Evolutionary conservation across 2,113 vertebrate species (phyloP), one percentile per base, ranked within the genome.

Genomic region (Hippocampus guttulatus): DNA sequence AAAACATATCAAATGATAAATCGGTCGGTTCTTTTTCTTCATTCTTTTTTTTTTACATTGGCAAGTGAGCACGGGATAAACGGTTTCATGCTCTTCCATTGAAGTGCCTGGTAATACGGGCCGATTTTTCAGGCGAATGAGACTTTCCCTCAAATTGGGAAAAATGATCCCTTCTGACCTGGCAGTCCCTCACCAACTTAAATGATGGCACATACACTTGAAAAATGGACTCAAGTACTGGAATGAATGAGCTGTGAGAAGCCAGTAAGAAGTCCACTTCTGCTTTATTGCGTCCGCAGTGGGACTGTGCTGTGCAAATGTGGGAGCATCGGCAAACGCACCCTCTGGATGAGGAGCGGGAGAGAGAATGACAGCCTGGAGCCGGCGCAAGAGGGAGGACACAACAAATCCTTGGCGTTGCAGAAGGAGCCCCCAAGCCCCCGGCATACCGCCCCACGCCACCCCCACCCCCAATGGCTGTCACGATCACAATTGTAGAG

Each of bases 301-400:
- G 95, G 95, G 95, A 96, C 0, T 93, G 95, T 54, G 93, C 90
- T 5, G 88, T 96, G 58, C 91, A 93, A 23, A 88, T 96, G 65
- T 96, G 95, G 95, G 94, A 95, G 77, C 94, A 96, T 83, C 86
- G 90, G 76, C 93, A 95, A 80, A 91, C 89, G 1, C 94, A 95
- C 69, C 94, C 92, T 55, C 90, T 94, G 60, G 91, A 92, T 16
- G 91, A 89, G 73, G 90, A 92, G 65, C 51, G 85, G 38, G 85
- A 85, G 61, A 73, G 71, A 55, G 81, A 72, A 61, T 54, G 68
- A 76, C 63, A 21, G 57, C 58, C 62, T 9, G 10, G 40, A 61
- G n/a, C 1, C 8, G 0, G 49, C 33, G 2, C 52, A 54, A 74
- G 1, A 70, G 33, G 45, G 67, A 66, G 65, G 49, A 30, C 47